A percentile compares a stretch with the other conserved stretches of the same genome.
phyloP scores from a whole-genome alignment of 2,797 vertebrate genomes.

The Lepilemur septentrionalis region DNA sequence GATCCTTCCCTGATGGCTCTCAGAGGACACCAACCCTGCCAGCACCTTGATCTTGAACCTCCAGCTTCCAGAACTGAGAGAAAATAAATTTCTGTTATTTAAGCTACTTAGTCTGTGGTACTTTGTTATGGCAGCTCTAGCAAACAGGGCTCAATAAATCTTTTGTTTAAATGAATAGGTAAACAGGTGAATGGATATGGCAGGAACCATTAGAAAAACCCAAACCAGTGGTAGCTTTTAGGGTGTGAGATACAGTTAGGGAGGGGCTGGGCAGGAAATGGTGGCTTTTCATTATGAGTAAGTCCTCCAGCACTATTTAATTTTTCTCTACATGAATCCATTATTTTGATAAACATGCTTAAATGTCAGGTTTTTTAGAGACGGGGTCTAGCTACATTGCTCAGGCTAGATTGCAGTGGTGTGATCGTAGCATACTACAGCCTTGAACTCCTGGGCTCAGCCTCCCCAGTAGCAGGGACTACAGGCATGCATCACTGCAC shows the following conservation, averaged over 20 bases:
- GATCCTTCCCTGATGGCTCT: background rate
- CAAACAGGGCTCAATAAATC: background rate
- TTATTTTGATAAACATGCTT: conserved; percentile 4
- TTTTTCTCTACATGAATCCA: background rate
- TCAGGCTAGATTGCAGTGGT: background rate
- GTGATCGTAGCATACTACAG: background rate
- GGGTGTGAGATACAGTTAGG: background rate
- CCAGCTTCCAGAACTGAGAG: background rate
- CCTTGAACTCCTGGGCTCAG: background rate
- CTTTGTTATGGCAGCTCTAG: background rate
- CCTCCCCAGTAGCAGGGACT: background rate
- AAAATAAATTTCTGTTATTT: conserved; percentile 1
- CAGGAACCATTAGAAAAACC: conserved; percentile 15
- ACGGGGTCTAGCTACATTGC: background rate
- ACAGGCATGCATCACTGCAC: background rate
- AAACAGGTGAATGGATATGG: background rate
- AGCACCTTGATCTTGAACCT: background rate
- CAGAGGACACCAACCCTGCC: background rate
- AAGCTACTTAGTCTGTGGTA: background rate
- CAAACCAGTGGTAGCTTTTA: background rate
- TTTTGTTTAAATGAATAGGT: background rate
- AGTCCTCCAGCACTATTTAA: background rate
- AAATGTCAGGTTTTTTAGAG: background rate
- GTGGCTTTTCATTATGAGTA: background rate
- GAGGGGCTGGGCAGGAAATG: background rate